Conservation (phyloP, 2,113 vertebrate species). For the Carassius carassius region DNA sequence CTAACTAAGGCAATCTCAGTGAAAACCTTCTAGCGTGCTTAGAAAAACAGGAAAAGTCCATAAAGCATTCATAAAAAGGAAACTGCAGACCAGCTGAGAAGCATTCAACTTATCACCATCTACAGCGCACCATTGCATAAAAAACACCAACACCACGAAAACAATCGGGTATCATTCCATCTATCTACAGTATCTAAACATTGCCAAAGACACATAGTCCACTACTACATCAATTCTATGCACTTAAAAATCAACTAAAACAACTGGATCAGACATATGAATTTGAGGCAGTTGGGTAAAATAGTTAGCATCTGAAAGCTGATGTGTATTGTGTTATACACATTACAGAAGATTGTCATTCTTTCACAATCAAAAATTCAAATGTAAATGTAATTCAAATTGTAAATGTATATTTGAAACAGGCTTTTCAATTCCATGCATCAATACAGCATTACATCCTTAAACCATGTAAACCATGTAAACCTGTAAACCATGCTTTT, state of each 20-base stretch:
- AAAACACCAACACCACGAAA: conserved; percentile 21
- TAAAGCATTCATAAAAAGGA: conserved; percentile 22
- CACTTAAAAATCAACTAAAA: conserved; percentile 11
- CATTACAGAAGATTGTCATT: conserved; percentile 3
- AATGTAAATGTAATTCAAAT: too few relatives aligned
- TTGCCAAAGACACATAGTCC: not conserved
- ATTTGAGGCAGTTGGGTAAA: not conserved
- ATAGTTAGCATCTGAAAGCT: conserved; percentile 8
- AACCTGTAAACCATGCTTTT: too few relatives aligned
- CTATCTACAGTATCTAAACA: not conserved
- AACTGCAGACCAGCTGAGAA: conserved; percentile 46
- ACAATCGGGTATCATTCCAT: not conserved
- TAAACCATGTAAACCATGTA: too few relatives aligned
- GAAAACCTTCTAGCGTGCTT: not conserved
- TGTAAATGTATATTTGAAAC: not conserved
- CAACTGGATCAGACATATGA: not conserved
- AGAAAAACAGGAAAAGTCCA: conserved; percentile 3
- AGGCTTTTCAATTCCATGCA: too few relatives aligned
- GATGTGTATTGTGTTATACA: not conserved
- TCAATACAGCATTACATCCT: too few relatives aligned
- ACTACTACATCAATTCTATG: conserved; percentile 13
- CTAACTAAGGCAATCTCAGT: conserved; percentile 9
- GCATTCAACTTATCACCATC: not conserved
- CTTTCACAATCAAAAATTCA: not conserved
- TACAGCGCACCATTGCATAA: conserved; percentile 27